Conservation (phyloP, 1,140 invertebrate species). For the Goniozus legneri region DNA sequence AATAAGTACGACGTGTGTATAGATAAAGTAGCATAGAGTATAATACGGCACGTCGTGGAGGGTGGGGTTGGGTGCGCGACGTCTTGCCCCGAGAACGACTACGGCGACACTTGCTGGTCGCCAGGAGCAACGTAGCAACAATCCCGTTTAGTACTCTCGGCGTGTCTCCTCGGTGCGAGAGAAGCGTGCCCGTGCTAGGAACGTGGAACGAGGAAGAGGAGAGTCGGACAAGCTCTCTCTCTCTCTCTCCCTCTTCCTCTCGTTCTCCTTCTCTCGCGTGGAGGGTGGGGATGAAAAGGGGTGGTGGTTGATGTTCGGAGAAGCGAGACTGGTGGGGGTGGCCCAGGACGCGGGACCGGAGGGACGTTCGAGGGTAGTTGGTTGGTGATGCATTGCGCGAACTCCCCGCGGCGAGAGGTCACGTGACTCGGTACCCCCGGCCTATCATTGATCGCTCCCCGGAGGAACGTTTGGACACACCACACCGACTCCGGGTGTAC, state of each 20-base stretch:
- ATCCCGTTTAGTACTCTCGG: slow-evolving; percentile 42
- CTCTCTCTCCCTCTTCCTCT: too few relatives aligned
- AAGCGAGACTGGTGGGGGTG: slow-evolving; percentile 28
- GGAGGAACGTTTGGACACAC: slow-evolving; percentile 49
- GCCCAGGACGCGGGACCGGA: slow-evolving; percentile 29
- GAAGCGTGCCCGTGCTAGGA: neutral
- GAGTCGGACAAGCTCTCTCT: too few relatives aligned
- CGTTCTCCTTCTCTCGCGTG: too few relatives aligned
- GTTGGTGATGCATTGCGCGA: slow-evolving; percentile 55
- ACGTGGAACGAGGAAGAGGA: slow-evolving; percentile 3
- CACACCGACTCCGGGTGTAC: slow-evolving; percentile 34
- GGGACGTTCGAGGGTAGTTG: slow-evolving; percentile 43
- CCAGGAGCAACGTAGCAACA: slow-evolving; percentile 49
- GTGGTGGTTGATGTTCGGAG: slow-evolving; percentile 24
- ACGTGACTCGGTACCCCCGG: slow-evolving; percentile 48
- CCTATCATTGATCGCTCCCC: slow-evolving; percentile 54
- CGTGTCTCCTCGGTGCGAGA: slow-evolving; percentile 17
- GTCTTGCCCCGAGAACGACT: slow-evolving; percentile 17
- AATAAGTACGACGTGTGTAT: too few relatives aligned
- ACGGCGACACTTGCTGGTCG: slow-evolving; percentile 39
- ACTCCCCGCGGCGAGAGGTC: slow-evolving; percentile 50
- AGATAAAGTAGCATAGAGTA: too few relatives aligned
- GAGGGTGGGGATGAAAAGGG: slow-evolving; percentile 27
- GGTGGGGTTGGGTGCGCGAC: neutral
- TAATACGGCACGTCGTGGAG: neutral